A percentile compares a stretch with the other conserved stretches of the same genome.
These are phyloP conservation scores for Australoheros scitulus DNA, from an alignment of 2,113 vertebrate species.

Conservation along the genomic window DNA sequence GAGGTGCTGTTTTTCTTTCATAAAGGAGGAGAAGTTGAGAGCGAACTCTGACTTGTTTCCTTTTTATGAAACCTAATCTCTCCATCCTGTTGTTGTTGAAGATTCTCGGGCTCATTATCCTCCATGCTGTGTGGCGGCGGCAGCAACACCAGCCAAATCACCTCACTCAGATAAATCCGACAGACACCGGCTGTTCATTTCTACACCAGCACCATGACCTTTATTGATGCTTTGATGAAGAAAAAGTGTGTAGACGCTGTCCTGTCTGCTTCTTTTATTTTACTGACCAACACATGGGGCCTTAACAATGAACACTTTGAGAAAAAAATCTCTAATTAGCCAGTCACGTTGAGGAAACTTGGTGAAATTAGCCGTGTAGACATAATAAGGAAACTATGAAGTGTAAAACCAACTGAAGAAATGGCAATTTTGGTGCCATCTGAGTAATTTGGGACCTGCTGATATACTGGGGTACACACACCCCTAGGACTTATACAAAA, in stretches of 20 bases:
- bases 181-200: not conserved
- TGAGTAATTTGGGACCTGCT: not conserved
- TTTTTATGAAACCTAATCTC: conserved; percentile 23
- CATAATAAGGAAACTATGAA: not conserved
- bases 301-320: not conserved
- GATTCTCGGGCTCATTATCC: not conserved
- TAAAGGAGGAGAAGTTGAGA: not conserved
- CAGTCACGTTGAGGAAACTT: not conserved
- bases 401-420: not conserved
- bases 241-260: not conserved
- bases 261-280: not conserved
- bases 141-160: not conserved
- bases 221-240: not conserved
- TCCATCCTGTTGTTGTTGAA: not conserved
- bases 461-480: no score
- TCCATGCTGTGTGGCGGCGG: not conserved
- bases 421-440: not conserved
- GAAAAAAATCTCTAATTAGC: not conserved
- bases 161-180: not conserved
- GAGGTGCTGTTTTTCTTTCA: conserved; percentile 6
- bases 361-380: not conserved
- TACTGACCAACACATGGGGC: not conserved
- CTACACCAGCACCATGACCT: not conserved
- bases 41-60: not conserved
- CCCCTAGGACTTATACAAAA: no score